Conservation (phyloP, 2,113 vertebrate species). For the Octodon degus region DNA sequence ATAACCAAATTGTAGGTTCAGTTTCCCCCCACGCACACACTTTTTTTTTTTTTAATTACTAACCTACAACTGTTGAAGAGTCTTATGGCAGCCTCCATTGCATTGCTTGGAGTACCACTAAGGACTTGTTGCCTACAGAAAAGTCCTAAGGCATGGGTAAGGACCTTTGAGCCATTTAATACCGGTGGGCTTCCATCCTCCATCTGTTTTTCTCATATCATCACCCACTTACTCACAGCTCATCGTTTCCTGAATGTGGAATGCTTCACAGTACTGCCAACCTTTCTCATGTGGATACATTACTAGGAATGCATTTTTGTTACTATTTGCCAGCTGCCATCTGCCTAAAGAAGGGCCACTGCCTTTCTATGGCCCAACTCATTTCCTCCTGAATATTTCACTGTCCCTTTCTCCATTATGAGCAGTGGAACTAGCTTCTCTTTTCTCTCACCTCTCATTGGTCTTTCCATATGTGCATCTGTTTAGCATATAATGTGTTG, state of each 20-base stretch:
- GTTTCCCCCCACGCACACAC: neutral
- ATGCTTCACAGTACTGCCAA: neutral
- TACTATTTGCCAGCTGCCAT: neutral
- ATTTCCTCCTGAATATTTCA: neutral
- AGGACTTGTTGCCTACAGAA: neutral
- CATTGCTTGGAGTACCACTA: neutral
- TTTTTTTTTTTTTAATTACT: neutral
- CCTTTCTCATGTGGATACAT: neutral
- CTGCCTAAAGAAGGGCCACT: neutral
- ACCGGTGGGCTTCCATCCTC: neutral
- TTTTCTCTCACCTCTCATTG: neutral
- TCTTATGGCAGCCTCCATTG: neutral
- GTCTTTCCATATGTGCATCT: neutral
- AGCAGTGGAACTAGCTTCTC: neutral
- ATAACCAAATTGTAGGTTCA: slow-evolving; percentile 17
- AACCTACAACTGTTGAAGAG: neutral
- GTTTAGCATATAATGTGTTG: neutral
- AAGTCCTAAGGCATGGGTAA: neutral
- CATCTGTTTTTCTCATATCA: neutral
- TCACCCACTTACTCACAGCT: neutral
- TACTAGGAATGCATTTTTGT: neutral
- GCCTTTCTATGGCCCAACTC: neutral
- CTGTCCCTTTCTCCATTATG: neutral
- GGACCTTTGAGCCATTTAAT: neutral
- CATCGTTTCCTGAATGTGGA: neutral